Conservation (phyloP, 2,797 vertebrate genomes). For the Gymnoscopelus braueri region DNA sequence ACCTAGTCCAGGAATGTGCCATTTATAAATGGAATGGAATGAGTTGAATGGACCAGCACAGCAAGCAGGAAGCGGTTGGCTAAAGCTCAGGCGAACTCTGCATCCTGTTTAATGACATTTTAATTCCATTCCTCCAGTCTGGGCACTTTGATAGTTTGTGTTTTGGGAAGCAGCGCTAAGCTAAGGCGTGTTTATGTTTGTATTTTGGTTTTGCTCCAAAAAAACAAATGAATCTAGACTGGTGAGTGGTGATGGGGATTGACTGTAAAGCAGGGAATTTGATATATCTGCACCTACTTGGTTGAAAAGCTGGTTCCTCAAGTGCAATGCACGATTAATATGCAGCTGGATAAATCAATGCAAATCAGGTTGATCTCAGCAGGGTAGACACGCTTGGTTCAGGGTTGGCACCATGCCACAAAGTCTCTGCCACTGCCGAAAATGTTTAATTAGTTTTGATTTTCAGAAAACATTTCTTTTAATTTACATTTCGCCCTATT, state of each 20-base stretch:
- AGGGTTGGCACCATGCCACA: conserved; percentile 1
- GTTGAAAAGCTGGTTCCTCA: conserved; percentile 6
- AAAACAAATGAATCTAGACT: neutral
- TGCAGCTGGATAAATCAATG: neutral
- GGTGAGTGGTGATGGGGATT: neutral
- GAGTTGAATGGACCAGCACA: conserved; percentile 71
- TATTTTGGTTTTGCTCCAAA: conserved; percentile 2
- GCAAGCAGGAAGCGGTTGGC: conserved; percentile 81
- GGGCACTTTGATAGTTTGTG: conserved; percentile 21
- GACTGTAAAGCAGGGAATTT: neutral
- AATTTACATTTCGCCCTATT: neutral
- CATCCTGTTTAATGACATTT: conserved; percentile 72
- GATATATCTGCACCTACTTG: neutral
- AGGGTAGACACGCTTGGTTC: conserved; percentile 9
- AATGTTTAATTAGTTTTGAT: neutral
- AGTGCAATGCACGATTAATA: neutral
- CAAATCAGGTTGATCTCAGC: neutral
- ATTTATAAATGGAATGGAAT: conserved; percentile 86
- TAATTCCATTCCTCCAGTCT: conserved; percentile 55
- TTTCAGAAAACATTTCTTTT: too few relatives aligned
- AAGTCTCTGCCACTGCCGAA: conserved; percentile 15
- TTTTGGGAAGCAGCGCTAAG: conserved; percentile 5
- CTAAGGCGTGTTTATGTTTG: neutral
- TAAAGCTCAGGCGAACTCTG: conserved; percentile 63
- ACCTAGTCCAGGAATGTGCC: conserved; percentile 86